Evolutionary conservation across 1,140 invertebrate species (phyloP).

Genomic region (Temnothorax longispinosus): DNA sequence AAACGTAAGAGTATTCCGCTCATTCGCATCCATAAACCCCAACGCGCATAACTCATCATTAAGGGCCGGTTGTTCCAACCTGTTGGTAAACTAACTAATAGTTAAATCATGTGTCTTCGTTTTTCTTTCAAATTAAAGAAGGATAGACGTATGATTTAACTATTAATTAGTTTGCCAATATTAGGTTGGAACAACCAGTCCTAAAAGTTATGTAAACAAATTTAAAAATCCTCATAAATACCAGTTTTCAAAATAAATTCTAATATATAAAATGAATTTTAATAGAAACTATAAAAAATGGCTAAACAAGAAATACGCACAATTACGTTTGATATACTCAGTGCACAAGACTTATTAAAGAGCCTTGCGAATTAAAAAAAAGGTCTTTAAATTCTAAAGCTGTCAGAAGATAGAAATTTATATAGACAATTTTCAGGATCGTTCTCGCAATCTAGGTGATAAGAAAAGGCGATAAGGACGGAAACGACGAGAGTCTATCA

Average conservation of each 20-base stretch:
- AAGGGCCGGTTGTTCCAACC: too few species aligned
- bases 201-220: background rate
- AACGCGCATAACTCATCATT: background rate
- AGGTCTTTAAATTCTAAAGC: background rate
- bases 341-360: too few species aligned
- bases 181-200: too few species aligned
- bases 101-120: too few species aligned
- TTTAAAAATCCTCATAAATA: background rate
- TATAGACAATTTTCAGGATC: background rate
- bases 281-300: background rate
- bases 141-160: too few species aligned
- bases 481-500: background rate
- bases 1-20: background rate
- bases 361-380: too few species aligned
- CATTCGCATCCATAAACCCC: background rate
- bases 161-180: too few species aligned
- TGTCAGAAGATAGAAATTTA: background rate
- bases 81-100: too few species aligned
- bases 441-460: background rate
- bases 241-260: background rate
- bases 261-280: background rate
- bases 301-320: background rate
- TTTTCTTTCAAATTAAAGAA: too few species aligned
- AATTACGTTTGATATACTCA: background rate
- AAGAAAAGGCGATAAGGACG: background rate